These are phyloP conservation scores for Prietella phreatophila DNA, from an alignment of 2,113 vertebrate species.

Conservation along the genomic window DNA sequence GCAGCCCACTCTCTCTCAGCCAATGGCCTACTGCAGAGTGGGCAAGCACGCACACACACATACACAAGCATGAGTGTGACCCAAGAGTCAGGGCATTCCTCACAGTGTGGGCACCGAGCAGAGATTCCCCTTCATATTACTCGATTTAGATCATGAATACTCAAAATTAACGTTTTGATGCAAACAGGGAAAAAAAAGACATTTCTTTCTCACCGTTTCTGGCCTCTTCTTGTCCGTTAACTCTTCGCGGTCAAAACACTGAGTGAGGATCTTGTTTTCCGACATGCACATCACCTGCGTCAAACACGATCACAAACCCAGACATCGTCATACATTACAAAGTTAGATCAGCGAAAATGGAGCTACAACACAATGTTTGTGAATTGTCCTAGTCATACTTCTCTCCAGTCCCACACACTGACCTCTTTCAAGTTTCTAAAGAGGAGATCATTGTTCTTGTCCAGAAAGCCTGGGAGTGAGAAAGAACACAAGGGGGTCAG, in stretches of 20 bases:
- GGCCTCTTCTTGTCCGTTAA: conserved; percentile 95
- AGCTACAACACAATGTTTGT: conserved; percentile 13
- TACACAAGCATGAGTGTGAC: conserved; percentile 22
- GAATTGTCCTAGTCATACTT: conserved; percentile 22
- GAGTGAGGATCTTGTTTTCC: conserved; percentile 88
- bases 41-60: conserved; percentile 10
- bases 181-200: not conserved
- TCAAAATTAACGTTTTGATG: not conserved
- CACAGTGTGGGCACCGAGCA: conserved; percentile 39
- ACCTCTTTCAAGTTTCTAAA: conserved; percentile 98
- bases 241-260: conserved; percentile 88
- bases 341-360: not conserved
- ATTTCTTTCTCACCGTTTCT: conserved; percentile 81
- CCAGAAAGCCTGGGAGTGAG: conserved; percentile 84
- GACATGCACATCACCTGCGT: conserved; percentile 91
- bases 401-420: conserved; percentile 55
- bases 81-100: conserved; percentile 54
- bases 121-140: conserved; percentile 33
- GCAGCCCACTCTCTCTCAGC: conserved; percentile 48
- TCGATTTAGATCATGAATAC: not conserved
- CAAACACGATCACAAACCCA: conserved; percentile 24
- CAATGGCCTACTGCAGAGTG: conserved; percentile 41
- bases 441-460: conserved; percentile 98
- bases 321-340: conserved; percentile 5
- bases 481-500: conserved; percentile 47